Evolutionary conservation across 2,888 invertebrate genomes (phyloP).

Genomic region (Amphimallon solstitiale): DNA sequence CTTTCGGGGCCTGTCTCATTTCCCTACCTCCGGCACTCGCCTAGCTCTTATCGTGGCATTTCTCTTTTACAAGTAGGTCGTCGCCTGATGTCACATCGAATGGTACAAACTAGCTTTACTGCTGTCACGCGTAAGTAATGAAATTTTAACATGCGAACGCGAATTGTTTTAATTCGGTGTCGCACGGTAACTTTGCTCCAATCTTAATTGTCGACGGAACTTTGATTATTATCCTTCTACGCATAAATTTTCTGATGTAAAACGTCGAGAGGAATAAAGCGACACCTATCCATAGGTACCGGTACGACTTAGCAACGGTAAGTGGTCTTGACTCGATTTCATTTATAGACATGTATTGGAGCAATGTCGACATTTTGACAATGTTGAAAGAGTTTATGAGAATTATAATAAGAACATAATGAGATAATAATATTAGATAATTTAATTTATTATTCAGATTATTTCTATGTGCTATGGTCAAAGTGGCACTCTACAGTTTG

Average conservation of each 20-base stretch:
- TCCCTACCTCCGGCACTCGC: neutral
- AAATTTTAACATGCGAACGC: constrained; percentile 31
- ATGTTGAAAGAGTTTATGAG: no score
- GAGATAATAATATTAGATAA: no score
- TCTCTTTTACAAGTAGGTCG: constrained; percentile 6
- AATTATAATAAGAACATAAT: no score
- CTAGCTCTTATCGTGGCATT: neutral
- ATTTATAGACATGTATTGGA: no score
- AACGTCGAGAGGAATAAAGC: neutral
- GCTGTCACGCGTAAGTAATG: constrained; percentile 29
- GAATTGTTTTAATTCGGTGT: constrained; percentile 34
- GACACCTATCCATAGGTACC: no score
- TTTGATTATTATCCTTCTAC: constrained; percentile 33
- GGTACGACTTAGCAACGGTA: no score
- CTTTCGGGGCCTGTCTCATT: neutral
- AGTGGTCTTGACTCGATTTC: no score
- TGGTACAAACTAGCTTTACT: constrained; percentile 22
- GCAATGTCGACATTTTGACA: no score
- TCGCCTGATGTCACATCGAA: constrained; percentile 2
- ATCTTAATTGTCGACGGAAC: constrained; percentile 32
- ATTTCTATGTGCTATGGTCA: no score
- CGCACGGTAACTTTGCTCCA: constrained; percentile 25
- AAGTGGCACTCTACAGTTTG: no score
- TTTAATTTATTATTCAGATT: no score
- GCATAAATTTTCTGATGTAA: constrained; percentile 27